Base-by-base conservation (phyloP, 1,140 invertebrate species). In the Matsumurasca onukii region DNA sequence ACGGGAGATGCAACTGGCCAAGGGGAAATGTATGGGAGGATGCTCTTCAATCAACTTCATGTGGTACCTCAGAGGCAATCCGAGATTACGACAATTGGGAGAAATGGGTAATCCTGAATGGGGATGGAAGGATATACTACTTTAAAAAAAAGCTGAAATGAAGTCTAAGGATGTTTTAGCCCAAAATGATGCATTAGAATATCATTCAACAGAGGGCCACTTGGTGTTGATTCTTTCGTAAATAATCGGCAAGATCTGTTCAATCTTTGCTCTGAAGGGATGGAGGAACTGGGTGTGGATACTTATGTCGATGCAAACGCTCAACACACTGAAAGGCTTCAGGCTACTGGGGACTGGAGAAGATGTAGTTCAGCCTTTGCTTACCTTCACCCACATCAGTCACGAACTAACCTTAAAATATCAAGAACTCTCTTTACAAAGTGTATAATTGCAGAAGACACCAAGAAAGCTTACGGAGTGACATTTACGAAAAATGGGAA, bases 351-450 rank as follows among this genome's bases (percentile, higher is more conserved):
- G 85, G 48, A 97, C 94, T 0, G 94, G 0, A 88, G 87, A 15
- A 83, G 95, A 51, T 97, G 95, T 78, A 94, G 90, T 55, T 93
- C 94, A 0, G 87, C 93, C 0, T 93, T 92, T 76, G 94, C 91
- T 0, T 97, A 91, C 73, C 77, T 93, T 9, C 85, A 88, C 74
- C 88, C 88, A 0, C 80, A 85, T 0, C 83, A 81, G 27, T 76
- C 80, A 52, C 81, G 89, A 49, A 77, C 75, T 15, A 92, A 91
- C 77, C 78, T 93, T 83, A 88, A 39, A 76, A 91, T 2, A 81
- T 83, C 3, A 89, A 88, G 74, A 75, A 79, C 1, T 84, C 86
- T 29, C 82, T 86, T 75, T 90, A 88, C 0, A 86, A 0, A 85
- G 82, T 77, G n/a, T n/a, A n/a, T n/a, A 75, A 93, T 0, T 72